Percentiles rank a stretch among this genome's conserved stretches.
These are phyloP conservation scores for Natrix natrix DNA, from an alignment of 2,797 vertebrate genomes.

Conservation along the genomic window DNA sequence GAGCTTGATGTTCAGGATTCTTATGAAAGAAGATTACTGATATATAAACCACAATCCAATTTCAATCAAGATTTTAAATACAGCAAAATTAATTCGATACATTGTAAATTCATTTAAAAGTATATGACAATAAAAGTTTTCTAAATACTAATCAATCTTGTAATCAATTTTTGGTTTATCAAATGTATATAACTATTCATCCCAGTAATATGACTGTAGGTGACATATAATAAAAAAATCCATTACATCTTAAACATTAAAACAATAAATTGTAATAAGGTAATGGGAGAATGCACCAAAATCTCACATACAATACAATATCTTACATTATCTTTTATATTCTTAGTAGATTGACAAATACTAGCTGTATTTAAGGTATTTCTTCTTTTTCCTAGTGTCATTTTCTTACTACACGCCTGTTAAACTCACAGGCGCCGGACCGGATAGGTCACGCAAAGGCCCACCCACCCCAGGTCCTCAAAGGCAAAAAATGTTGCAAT, in stretches of 20 bases:
- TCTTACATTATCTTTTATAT: not conserved
- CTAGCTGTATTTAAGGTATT: not conserved
- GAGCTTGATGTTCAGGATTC: not conserved
- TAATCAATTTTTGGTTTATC: not conserved
- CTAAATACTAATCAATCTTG: not conserved
- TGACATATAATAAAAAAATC: not conserved
- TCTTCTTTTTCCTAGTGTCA: not conserved
- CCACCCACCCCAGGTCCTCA: too few relatives aligned
- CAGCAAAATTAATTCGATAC: not conserved
- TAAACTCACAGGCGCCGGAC: rapidly evolving
- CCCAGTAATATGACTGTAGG: not conserved
- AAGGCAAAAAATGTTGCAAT: too few relatives aligned
- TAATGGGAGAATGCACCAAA: not conserved
- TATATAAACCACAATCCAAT: not conserved
- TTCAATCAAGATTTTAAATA: not conserved
- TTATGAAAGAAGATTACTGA: not conserved
- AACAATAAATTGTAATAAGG: not conserved
- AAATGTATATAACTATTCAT: not conserved
- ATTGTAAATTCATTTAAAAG: not conserved
- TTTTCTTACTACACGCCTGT: not conserved
- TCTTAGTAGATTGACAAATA: not conserved
- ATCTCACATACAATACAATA: not conserved
- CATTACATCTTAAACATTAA: not conserved
- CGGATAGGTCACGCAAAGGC: too few relatives aligned
- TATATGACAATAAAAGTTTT: not conserved